These are phyloP conservation scores for Dermochelys coriacea DNA, from an alignment of 2,797 vertebrate species.

Conservation along the genomic window DNA sequence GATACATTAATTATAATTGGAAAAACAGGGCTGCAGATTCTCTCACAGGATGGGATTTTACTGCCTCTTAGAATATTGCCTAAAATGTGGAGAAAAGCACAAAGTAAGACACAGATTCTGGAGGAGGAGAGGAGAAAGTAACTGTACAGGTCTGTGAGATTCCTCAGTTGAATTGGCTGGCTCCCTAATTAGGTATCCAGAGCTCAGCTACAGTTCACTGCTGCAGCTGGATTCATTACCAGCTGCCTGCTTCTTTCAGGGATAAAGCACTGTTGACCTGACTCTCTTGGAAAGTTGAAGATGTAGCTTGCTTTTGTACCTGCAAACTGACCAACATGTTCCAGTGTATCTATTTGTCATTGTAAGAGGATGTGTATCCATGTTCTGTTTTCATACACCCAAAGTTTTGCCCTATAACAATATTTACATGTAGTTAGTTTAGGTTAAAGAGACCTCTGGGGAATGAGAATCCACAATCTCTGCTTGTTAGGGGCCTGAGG, in stretches of 20 bases:
- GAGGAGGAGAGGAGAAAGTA: neutral
- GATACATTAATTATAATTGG: neutral
- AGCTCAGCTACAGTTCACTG: neutral
- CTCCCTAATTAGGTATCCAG: neutral
- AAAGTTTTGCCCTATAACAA: neutral
- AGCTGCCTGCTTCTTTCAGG: neutral
- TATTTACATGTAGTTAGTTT: neutral
- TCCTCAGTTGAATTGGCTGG: neutral
- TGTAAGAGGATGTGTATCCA: neutral
- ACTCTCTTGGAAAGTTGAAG: neutral
- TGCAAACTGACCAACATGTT: neutral
- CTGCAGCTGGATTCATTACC: neutral
- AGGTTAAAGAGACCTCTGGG: neutral
- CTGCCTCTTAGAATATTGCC: neutral
- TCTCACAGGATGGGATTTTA: neutral
- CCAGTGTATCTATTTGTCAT: neutral
- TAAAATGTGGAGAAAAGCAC: neutral
- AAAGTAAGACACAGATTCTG: neutral
- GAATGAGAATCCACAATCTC: neutral
- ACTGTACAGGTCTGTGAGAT: neutral
- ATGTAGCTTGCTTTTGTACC: neutral
- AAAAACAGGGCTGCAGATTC: neutral
- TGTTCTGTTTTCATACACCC: neutral
- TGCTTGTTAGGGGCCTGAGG: neutral
- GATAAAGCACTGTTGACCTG: neutral